These are phyloP conservation scores for Cremastinae sp. DNA, from an alignment of 2,888 invertebrate genomes.

Conservation along the genomic window DNA sequence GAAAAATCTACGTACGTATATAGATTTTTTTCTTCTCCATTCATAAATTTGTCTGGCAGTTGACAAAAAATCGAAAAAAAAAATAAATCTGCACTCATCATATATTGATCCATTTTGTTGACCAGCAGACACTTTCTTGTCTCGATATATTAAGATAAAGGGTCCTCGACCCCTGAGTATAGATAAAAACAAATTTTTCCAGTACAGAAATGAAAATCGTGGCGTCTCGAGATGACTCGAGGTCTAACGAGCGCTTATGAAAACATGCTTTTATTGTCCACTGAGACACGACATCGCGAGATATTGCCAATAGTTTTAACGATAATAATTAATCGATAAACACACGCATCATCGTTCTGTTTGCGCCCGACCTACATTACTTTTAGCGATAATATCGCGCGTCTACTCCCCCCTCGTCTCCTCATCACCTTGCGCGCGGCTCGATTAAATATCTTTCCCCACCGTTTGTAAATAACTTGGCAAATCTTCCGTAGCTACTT, in stretches of 20 bases:
- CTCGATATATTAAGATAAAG: conserved; percentile 65
- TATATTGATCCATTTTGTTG: not conserved
- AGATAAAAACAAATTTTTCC: conserved; percentile 49
- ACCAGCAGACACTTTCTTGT: conserved; percentile 14
- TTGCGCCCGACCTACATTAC: conserved; percentile 79
- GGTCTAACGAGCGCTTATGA: conserved; percentile 6
- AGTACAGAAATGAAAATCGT: conserved; percentile 52
- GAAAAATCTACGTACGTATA: too few species aligned
- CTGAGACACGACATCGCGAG: conserved; percentile 56
- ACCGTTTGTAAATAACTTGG: conserved; percentile 45
- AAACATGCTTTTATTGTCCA: conserved; percentile 6
- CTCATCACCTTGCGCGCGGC: not conserved
- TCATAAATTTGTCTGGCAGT: too few species aligned
- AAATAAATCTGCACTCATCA: conserved; percentile 12
- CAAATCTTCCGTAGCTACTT: conserved; percentile 11
- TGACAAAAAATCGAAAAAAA: conserved; percentile 3
- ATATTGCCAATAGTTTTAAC: conserved; percentile 74
- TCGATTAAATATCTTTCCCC: not conserved
- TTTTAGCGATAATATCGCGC: conserved; percentile 75
- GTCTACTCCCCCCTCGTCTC: conserved; percentile 37
- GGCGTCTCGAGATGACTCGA: conserved; percentile 57
- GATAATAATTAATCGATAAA: conserved; percentile 78
- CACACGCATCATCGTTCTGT: conserved; percentile 70
- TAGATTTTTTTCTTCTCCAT: too few species aligned
- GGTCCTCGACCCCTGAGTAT: conserved; percentile 71